Conservation (phyloP, 2,113 vertebrate species). For the Chionis minor region DNA sequence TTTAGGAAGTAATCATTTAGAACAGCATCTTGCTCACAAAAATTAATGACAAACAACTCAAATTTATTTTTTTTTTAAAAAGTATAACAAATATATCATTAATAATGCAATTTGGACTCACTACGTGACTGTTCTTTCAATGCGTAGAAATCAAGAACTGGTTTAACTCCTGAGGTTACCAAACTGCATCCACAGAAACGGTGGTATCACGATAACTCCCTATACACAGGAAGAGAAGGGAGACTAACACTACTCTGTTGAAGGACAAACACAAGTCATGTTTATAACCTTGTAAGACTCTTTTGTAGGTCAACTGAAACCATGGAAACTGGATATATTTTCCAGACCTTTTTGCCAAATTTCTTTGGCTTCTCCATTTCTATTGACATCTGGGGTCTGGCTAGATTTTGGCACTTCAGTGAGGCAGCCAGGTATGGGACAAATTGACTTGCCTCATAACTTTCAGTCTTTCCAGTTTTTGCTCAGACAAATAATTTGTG, state of each 20-base stretch:
- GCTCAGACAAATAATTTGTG: neutral
- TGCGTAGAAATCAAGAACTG: neutral
- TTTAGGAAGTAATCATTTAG: neutral
- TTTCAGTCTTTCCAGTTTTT: neutral
- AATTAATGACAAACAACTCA: neutral
- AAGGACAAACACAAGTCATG: neutral
- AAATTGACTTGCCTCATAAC: neutral
- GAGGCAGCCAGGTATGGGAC: neutral
- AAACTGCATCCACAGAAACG: neutral
- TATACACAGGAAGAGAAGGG: fast-evolving
- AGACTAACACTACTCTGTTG: neutral
- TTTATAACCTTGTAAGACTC: neutral
- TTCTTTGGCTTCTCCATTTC: neutral
- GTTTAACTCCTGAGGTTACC: neutral
- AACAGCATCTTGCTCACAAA: neutral
- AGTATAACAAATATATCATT: neutral
- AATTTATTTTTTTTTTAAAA: neutral
- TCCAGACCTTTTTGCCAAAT: neutral
- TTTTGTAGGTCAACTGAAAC: neutral
- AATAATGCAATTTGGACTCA: neutral
- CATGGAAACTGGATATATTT: neutral
- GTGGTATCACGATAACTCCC: neutral
- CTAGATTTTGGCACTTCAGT: neutral
- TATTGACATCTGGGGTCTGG: neutral
- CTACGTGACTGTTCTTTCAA: neutral